Percentiles rank a stretch among this genome's conserved stretches.
Conservation (phyloP, 2,888 invertebrate genomes). For the Hyalella azteca region DNA sequence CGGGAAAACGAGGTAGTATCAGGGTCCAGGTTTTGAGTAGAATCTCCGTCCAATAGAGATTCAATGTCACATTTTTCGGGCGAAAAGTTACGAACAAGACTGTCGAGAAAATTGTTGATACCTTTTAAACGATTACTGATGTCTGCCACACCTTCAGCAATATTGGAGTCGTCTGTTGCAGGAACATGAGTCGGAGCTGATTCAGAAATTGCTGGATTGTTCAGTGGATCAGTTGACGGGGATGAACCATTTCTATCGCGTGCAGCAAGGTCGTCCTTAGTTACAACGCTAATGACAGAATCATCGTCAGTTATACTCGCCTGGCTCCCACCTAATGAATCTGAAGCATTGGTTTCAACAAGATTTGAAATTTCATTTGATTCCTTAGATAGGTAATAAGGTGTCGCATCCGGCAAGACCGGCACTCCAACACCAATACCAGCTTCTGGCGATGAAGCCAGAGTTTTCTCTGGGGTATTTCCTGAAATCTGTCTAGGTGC, state of each 20-base stretch:
- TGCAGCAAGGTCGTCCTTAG: constrained; percentile 1
- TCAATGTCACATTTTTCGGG: not conserved
- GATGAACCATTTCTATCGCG: not conserved
- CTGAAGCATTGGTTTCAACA: not conserved
- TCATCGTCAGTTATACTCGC: constrained; percentile 32
- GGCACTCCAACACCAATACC: not conserved
- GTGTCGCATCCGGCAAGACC: not conserved
- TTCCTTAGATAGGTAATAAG: not conserved
- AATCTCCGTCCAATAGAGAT: not conserved
- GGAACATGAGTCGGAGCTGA: not conserved
- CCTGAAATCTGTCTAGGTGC: not conserved
- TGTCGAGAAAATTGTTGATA: constrained; percentile 51
- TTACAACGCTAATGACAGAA: constrained; percentile 13
- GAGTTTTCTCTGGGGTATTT: not conserved
- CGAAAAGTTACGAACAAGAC: constrained; percentile 45
- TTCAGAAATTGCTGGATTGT: not conserved
- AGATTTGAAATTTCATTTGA: not conserved
- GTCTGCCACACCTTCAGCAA: constrained; percentile 45
- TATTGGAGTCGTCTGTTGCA: constrained; percentile 3
- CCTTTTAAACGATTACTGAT: constrained; percentile 53
- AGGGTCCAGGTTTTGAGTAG: not conserved
- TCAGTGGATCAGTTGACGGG: not conserved
- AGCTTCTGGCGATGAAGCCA: not conserved
- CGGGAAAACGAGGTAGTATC: not conserved
- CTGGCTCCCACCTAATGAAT: constrained; percentile 13